phyloP scores from a whole-genome alignment of 2,888 invertebrate species.

The Drosophila vallismaia region DNA sequence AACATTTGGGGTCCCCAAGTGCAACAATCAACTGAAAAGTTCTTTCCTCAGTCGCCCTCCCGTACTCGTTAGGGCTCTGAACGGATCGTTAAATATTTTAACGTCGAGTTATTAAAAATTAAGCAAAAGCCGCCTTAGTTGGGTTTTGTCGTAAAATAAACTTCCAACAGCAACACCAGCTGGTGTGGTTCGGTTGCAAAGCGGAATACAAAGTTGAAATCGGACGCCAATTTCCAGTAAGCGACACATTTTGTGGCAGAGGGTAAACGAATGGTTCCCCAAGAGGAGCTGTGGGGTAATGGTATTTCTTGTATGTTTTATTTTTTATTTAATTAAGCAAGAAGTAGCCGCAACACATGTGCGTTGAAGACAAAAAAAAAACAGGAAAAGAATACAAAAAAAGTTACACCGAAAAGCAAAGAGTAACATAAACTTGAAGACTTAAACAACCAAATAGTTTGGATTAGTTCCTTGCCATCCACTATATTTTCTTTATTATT shows the following conservation, averaged over 20 bases:
- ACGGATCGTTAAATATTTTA: slow-evolving; percentile 62
- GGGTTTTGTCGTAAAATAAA: slow-evolving; percentile 50
- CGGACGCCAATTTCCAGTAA: slow-evolving; percentile 44
- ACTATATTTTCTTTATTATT: neutral
- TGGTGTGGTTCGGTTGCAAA: neutral
- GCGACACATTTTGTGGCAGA: slow-evolving; percentile 47
- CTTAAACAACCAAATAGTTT: neutral
- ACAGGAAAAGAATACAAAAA: neutral
- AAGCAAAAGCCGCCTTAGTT: slow-evolving; percentile 30
- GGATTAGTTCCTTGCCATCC: neutral
- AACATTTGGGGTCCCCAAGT: slow-evolving; percentile 17
- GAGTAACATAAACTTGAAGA: neutral
- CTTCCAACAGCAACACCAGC: slow-evolving; percentile 28
- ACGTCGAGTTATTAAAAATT: slow-evolving; percentile 60
- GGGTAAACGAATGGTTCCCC: slow-evolving; percentile 8
- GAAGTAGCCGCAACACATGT: slow-evolving; percentile 72
- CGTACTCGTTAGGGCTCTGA: slow-evolving; percentile 16
- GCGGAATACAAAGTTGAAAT: slow-evolving; percentile 41
- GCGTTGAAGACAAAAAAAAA: slow-evolving; percentile 33
- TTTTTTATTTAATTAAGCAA: slow-evolving; percentile 61
- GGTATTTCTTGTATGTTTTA: slow-evolving; percentile 12
- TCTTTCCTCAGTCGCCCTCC: slow-evolving; percentile 1
- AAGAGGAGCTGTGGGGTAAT: neutral
- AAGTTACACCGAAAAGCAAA: neutral
- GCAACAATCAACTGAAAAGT: slow-evolving; percentile 41